Conservation (phyloP, 2,113 vertebrate species). For the Austrofundulus limnaeus region DNA sequence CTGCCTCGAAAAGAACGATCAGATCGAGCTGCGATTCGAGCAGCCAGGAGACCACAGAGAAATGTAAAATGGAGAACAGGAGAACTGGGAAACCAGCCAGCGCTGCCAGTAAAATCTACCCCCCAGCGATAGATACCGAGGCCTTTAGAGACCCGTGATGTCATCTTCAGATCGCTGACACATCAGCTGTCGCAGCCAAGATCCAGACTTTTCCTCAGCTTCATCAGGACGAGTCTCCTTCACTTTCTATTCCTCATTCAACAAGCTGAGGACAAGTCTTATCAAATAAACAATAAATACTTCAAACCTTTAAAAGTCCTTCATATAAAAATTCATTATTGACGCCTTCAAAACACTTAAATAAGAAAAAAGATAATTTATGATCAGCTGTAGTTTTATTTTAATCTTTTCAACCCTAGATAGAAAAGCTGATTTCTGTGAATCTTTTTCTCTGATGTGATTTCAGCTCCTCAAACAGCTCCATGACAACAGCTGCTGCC, state of each 20-base stretch:
- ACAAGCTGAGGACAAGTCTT: neutral
- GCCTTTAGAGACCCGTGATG: conserved; percentile 32
- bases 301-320: neutral
- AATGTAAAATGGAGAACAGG: conserved; percentile 48
- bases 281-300: neutral
- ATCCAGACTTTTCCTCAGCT: neutral
- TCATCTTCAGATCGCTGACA: conserved; percentile 18
- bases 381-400: too few species aligned
- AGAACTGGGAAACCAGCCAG: conserved; percentile 34
- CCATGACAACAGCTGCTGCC: neutral
- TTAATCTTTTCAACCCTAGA: too few species aligned
- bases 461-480: conserved; percentile 5
- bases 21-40: neutral
- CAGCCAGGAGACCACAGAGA: conserved; percentile 39
- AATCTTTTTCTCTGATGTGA: neutral
- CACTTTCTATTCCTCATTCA: neutral
- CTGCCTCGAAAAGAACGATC: neutral
- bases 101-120: conserved; percentile 34
- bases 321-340: neutral
- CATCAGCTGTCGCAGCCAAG: neutral
- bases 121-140: conserved; percentile 10
- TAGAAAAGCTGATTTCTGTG: too few species aligned
- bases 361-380: too few species aligned
- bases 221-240: neutral
- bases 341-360: too few species aligned